Base-by-base conservation (phyloP, 2,797 vertebrate genomes). In the Pseudocheirus occidentalis region DNA sequence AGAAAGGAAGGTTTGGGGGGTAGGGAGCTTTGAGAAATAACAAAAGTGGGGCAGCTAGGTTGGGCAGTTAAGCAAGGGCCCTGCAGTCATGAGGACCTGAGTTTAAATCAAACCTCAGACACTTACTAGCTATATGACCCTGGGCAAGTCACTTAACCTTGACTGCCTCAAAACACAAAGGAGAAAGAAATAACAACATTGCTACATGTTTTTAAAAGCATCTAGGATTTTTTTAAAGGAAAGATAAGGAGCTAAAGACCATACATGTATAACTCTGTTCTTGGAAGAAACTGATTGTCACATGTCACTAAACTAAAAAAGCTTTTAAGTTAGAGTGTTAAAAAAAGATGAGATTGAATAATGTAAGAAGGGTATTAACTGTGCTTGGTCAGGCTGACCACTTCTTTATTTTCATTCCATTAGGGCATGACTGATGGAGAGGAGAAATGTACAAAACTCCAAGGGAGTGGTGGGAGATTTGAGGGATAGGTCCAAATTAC, bases 401-500 rank as follows among this genome's bases (percentile, higher is more conserved):
- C 73, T 50, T 87, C 73, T 50, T 27, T 87, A 50, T 50, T 87
- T 50, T 87, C 21, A 46, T 46, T 24, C 73, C 24, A 87, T 50
- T 50, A 87, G 73, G 73, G 73, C 73, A 50, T 27, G 18, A 81
- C n/a, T 46, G n/a, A 81, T 24, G 21, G 66, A 28, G 66, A 7
- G n/a, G 2, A 10, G n/a, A 46, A 46, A 81, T 40, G 6, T 40
- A 16, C 7, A 81, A 81, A 81, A 81, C 16, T 81, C 3, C 2
- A 18, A 9, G 66, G n/a, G 16, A n/a, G 18, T 21, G 62, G 10
- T 58, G 6, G 34, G 62, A 73, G 62, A 81, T 46, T 46, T 87
- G 73, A 87, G 40, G 73, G 40, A 46, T 87, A 27, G 40, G 40
- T 50, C 93, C 1, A 93, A 96, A 96, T 91, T 91, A 91, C 27